Base-by-base conservation (phyloP, 2,888 invertebrate genomes). In the Andrena trimmerana region DNA sequence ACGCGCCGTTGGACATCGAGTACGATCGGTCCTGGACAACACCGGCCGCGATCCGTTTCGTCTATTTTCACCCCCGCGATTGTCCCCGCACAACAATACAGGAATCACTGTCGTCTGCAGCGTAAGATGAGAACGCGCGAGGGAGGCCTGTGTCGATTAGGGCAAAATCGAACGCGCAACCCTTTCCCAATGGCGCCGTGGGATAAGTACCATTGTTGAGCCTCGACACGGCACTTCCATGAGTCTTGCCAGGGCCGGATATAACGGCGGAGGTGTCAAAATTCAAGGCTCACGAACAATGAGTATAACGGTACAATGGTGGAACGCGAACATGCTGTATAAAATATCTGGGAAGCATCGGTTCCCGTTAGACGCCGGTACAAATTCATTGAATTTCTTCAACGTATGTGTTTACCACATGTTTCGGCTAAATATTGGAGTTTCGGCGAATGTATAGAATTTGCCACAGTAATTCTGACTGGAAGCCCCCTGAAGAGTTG, bases 81-180 rank as follows among this genome's bases (percentile, higher is more conserved):
- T 87, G 78, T 81, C 59, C 74, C 57, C 68, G 63, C 36, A 79
- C 72, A 60, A 74, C 78, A 86, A 87, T 86, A 72, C 78, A 67
- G 82, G 67, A 85, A 85, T 87, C 83, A 76, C 83, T 86, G 86
- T 86, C 86, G 86, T 86, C 86, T 83, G 87, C 88, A 87, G 83
- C 33, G 80, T 85, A 83, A 87, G 86, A 80, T 75, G 87, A 87
- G 78, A 83, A 83, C 31, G 7, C n/a, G 33, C 31, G 42, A 59
- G 33, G 24, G 54, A 54, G 71, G 31, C 50, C 65, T 75, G 16
- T 42, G 42, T 87, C 85, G 78, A 87, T 79, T 80, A 81, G 78
- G 69, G 87, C 80, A 87, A 81, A 74, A 80, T 87, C 83, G 80
- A 87, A 78, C 80, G 63, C 78, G 71, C 75, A 82, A 85, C 78